These are phyloP conservation scores for Micromussa lordhowensis DNA, from an alignment of 92 coral and sea anemone genomes.

Conservation along the genomic window DNA sequence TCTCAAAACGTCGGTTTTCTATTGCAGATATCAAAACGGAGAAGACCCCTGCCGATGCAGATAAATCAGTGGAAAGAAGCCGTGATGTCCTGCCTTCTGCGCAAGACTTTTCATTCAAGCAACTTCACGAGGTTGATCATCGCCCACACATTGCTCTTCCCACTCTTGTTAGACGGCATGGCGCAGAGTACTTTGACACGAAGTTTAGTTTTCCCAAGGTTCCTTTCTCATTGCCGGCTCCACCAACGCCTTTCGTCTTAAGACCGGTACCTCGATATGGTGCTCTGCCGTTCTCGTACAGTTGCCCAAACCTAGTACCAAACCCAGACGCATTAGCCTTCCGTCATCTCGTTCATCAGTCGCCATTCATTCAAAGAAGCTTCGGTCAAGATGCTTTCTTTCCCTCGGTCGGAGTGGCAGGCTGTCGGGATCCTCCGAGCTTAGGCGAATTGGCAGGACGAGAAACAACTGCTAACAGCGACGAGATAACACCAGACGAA, in stretches of 20 bases:
- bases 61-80: not conserved
- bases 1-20: not conserved
- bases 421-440: not conserved
- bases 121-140: not conserved
- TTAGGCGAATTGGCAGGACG: constrained; percentile 6
- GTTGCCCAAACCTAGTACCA: constrained; percentile 1
- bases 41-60: not conserved
- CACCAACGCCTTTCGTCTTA: constrained; percentile 33
- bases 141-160: constrained; percentile 9
- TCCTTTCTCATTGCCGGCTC: constrained; percentile 44
- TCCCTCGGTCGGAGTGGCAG: constrained; percentile 3
- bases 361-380: constrained; percentile 26
- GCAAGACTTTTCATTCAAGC: not conserved
- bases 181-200: constrained; percentile 22
- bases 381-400: constrained; percentile 13
- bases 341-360: constrained; percentile 19
- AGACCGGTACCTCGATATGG: constrained; percentile 44
- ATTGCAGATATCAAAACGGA: constrained; percentile 24
- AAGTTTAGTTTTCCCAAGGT: constrained; percentile 44
- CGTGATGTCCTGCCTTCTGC: not conserved
- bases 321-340: constrained; percentile 10
- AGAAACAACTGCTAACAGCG: constrained; percentile 5
- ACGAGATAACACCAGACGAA: constrained; percentile 38
- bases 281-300: constrained; percentile 5
- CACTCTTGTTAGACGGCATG: constrained; percentile 14